Conservation (phyloP, 2,113 vertebrate genomes). For the Otocyon megalotis region DNA sequence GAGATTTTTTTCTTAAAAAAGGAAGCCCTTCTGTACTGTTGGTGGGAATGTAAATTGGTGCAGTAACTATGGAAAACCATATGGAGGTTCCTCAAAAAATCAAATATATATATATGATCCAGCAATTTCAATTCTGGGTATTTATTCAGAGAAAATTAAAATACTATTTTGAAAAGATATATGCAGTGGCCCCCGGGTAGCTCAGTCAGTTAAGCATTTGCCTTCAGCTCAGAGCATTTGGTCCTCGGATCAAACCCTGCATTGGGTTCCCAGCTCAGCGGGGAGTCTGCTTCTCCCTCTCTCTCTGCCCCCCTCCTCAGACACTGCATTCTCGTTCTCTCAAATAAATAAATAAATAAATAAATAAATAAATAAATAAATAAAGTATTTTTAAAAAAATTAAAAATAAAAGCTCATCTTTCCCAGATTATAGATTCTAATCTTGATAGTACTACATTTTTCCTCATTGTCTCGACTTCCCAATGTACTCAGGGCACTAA, state of each 20-base stretch:
- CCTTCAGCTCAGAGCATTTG: background rate
- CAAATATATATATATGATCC: background rate
- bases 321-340: too few species aligned
- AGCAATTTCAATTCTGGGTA: background rate
- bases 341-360: background rate
- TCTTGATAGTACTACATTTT: background rate
- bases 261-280: too few species aligned
- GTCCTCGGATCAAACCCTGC: too few species aligned
- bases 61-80: background rate
- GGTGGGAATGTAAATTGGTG: background rate
- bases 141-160: background rate
- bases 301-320: too few species aligned
- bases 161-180: background rate
- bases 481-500: background rate
- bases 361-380: background rate
- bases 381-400: background rate
- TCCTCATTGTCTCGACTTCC: background rate
- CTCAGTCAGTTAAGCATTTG: background rate
- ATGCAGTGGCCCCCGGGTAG: background rate
- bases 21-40: background rate
- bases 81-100: background rate
- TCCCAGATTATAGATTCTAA: background rate
- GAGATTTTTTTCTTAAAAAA: background rate
- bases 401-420: background rate
- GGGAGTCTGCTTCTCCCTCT: too few species aligned